A percentile compares a stretch with the other conserved stretches of the same genome.
These are phyloP conservation scores for Pantherophis guttatus DNA, from an alignment of 2,113 vertebrate species.

Conservation along the genomic window DNA sequence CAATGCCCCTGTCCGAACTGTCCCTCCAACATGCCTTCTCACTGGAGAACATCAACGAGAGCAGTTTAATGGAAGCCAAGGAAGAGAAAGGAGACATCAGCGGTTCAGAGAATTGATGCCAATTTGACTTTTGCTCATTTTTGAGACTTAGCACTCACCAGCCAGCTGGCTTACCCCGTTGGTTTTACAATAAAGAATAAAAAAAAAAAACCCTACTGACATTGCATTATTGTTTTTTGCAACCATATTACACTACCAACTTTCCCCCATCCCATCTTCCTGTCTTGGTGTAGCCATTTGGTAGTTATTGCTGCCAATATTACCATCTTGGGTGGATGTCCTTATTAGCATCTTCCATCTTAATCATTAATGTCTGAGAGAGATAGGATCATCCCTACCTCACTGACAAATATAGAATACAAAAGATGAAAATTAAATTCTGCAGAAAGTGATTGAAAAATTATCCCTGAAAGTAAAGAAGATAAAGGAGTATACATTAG, in stretches of 20 bases:
- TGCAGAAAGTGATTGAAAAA: neutral
- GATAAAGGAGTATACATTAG: neutral
- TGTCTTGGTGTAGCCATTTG: neutral
- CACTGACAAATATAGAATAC: neutral
- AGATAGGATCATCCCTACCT: neutral
- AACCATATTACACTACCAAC: neutral
- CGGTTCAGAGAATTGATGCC: constrained; percentile 9
- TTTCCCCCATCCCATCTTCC: neutral
- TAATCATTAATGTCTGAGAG: neutral
- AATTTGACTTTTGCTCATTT: fast-evolving
- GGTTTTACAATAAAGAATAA: neutral
- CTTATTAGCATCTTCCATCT: neutral
- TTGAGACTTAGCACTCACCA: fast-evolving
- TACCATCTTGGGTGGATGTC: neutral
- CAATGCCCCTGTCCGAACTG: constrained; percentile 68
- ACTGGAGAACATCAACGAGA: constrained; percentile 63
- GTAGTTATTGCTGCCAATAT: neutral
- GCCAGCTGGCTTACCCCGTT: neutral
- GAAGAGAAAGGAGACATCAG: constrained; percentile 63
- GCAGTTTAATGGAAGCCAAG: constrained; percentile 46
- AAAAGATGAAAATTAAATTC: neutral
- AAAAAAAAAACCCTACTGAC: neutral
- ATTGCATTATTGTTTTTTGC: neutral
- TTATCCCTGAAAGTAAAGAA: neutral
- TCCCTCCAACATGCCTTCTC: constrained; percentile 71